Evolutionary conservation across 1,140 invertebrate species (phyloP).

Genomic region (Aricia agestis): DNA sequence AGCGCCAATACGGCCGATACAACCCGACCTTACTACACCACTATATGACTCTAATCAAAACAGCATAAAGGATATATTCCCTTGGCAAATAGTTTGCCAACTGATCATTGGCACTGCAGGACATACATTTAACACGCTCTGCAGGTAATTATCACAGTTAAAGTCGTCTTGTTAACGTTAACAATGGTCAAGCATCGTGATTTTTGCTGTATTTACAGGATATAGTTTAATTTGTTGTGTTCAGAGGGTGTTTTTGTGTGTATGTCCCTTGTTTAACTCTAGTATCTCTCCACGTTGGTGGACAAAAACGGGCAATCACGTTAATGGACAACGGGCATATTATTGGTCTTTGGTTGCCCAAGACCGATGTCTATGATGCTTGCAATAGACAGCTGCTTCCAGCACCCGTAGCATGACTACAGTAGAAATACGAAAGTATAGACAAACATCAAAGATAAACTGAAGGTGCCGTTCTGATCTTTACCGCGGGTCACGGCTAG

Average conservation of each 20-base stretch:
- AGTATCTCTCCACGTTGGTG: no score
- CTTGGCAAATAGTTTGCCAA: neutral
- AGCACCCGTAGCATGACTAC: no score
- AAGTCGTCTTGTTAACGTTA: conserved; percentile 38
- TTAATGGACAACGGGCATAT: no score
- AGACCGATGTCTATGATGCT: no score
- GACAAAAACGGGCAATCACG: no score
- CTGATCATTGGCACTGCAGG: conserved; percentile 38
- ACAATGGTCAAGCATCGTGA: conserved; percentile 47
- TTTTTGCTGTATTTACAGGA: conserved; percentile 45
- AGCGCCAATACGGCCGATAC: neutral
- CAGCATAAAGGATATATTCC: conserved; percentile 29
- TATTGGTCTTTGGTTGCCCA: no score
- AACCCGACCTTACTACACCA: neutral
- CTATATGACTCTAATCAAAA: conserved; percentile 21
- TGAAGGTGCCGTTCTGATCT: no score
- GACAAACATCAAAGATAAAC: no score
- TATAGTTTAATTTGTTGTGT: conserved; percentile 25
- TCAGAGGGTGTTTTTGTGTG: neutral
- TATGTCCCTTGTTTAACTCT: no score
- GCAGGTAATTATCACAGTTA: conserved; percentile 48
- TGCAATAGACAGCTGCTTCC: no score
- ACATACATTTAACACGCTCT: conserved; percentile 58
- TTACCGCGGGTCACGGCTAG: no score
- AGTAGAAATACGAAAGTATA: no score